phyloP scores from a whole-genome alignment of 2,888 invertebrate genomes.

The Sarcophaga variegata region DNA sequence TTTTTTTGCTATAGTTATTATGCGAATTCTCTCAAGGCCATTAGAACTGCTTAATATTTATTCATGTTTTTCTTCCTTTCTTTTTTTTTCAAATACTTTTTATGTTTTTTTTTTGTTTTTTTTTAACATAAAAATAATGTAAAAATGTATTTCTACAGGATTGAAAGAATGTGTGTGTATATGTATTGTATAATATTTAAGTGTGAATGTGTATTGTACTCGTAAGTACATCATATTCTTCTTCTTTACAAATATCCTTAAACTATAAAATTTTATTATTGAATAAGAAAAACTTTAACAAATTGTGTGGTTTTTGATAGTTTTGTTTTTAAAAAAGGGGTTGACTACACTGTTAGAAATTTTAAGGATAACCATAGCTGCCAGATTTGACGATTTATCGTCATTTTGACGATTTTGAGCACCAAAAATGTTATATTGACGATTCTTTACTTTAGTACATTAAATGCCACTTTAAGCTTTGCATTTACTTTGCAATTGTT shows the following conservation, averaged over 20 bases:
- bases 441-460: too few species aligned
- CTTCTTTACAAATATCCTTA: conserved; percentile 42
- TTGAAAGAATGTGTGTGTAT: neutral
- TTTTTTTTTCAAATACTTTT: conserved; percentile 1
- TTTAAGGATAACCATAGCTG: too few species aligned
- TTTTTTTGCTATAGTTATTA: neutral
- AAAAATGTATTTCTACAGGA: neutral
- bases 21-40: conserved; percentile 30
- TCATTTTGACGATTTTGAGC: too few species aligned
- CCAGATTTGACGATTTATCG: too few species aligned
- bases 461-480: too few species aligned
- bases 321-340: neutral
- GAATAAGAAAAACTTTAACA: conserved; percentile 24
- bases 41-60: conserved; percentile 39
- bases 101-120: neutral
- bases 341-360: neutral
- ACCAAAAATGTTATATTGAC: too few species aligned
- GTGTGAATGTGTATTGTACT: neutral
- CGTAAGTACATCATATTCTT: conserved; percentile 6
- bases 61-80: conserved; percentile 20
- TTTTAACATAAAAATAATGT: neutral
- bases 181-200: neutral
- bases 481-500: too few species aligned
- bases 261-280: conserved; percentile 46
- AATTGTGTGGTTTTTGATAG: conserved; percentile 34